phyloP scores from a whole-genome alignment of 2,113 vertebrate species.

The Cinclus cinclus region DNA sequence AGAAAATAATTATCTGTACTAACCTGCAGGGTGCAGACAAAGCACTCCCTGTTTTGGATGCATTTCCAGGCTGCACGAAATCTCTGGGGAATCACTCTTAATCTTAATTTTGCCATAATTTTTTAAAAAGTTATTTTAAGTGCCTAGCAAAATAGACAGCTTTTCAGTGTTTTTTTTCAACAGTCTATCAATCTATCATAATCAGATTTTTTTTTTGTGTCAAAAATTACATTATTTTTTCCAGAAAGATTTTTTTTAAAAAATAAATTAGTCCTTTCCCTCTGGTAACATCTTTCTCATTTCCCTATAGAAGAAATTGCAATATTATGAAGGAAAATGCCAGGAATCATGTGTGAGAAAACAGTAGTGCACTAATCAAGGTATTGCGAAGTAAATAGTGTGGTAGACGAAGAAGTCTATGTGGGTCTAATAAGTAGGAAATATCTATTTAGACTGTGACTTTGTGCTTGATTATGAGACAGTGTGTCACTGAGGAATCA shows the following conservation, averaged over 20 bases:
- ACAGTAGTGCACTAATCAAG: not conserved
- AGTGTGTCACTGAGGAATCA: not conserved
- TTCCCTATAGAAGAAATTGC: not conserved
- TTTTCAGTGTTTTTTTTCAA: not conserved
- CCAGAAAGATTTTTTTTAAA: not conserved
- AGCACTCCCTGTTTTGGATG: not conserved
- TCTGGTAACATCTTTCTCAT: not conserved
- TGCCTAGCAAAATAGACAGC: not conserved
- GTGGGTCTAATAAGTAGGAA: not conserved
- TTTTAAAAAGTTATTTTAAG: not conserved
- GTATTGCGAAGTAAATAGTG: not conserved
- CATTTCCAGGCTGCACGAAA: not conserved
- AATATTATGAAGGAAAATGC: not conserved
- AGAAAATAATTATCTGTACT: not conserved
- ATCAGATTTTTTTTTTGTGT: not conserved
- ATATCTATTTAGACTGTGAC: slow-evolving; percentile 32
- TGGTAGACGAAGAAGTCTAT: not conserved
- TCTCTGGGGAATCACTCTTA: not conserved
- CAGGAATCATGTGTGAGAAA: not conserved
- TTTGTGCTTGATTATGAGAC: slow-evolving; percentile 17
- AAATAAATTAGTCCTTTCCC: not conserved
- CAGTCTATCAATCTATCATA: not conserved
- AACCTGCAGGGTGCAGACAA: not conserved
- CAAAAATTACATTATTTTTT: not conserved
- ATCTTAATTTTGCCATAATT: not conserved